Evolutionary conservation across 1,140 invertebrate genomes (phyloP), one percentile per base, ranked within the genome.

Genomic region (Neelides sp.): DNA sequence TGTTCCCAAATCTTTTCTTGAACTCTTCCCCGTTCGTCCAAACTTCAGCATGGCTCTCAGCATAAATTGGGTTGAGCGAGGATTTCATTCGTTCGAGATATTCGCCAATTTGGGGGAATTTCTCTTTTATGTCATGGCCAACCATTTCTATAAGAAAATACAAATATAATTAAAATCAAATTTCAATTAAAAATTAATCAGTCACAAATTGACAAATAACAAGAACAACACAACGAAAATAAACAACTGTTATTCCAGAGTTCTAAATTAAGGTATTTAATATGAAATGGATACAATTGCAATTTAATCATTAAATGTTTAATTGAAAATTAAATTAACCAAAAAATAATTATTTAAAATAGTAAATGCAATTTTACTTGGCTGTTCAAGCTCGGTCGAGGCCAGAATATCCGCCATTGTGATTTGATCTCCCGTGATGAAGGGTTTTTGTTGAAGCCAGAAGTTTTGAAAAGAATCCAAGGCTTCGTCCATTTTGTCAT

Each of bases 371-470:
- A n/a, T n/a, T n/a, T 75, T 65, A 86, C 81, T 71, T 34, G 83
- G 77, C 70, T 91, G 85, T 67, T 89, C 83, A 17, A 91, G 69
- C 71, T 90, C 86, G 64, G 82, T 85, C 13, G 77, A 75, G 1
- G 77, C 84, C 47, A 88, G 71, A 43, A 91, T 65, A 70, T 91
- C 87, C 23, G 85, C 85, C 7, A 85, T 76, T 4, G 76, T 78
- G 1, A 80, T 71, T 43, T 73, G 64, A 59, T 82, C 62, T 0
- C 85, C 82, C 26, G 70, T 69, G 1, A 92, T 65, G 61, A 76
- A 91, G 19, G 74, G 70, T n/a, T 60, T 57, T 3, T 71, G 72
- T 32, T 52, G 51, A 23, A 75, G 59, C 63, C 69, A 75, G 30
- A 68, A 60, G n/a, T 54, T 64, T 50, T 72, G 69, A n/a, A 74